phyloP scores from a whole-genome alignment of 2,113 vertebrate genomes.

The Rhinichthys klamathensis region DNA sequence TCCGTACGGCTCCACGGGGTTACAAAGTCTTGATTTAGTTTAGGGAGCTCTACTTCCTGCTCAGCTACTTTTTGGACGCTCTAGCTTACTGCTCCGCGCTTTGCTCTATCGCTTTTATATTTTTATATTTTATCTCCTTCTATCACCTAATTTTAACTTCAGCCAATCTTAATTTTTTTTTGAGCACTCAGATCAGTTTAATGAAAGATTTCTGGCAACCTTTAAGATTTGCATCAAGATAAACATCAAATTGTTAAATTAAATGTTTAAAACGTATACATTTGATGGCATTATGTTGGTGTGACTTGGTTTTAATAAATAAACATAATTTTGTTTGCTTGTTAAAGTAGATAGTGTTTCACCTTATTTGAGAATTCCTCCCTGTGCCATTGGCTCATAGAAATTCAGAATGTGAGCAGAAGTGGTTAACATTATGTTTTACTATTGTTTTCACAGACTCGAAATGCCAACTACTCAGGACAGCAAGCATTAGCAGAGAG shows the following conservation, averaged over 20 bases:
- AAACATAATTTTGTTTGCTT: background rate
- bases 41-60: too few species aligned
- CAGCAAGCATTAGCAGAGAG: constrained; percentile 8
- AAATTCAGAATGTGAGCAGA: background rate
- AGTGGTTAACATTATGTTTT: background rate
- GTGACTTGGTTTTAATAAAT: background rate
- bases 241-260: background rate
- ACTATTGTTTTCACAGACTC: constrained; percentile 48
- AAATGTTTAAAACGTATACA: background rate
- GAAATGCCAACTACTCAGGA: constrained; percentile 40
- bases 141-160: too few species aligned
- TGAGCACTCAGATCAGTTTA: background rate
- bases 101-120: too few species aligned
- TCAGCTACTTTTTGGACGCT: too few species aligned
- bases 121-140: too few species aligned
- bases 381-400: too few species aligned
- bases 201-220: background rate
- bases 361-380: too few species aligned
- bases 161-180: too few species aligned
- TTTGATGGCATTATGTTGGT: background rate
- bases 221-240: background rate
- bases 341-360: background rate
- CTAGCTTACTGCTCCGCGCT: too few species aligned
- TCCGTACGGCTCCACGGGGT: too few species aligned
- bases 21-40: too few species aligned